These are phyloP conservation scores for Phylloscopus collybita DNA, from an alignment of 2,797 vertebrate species.

Conservation along the genomic window DNA sequence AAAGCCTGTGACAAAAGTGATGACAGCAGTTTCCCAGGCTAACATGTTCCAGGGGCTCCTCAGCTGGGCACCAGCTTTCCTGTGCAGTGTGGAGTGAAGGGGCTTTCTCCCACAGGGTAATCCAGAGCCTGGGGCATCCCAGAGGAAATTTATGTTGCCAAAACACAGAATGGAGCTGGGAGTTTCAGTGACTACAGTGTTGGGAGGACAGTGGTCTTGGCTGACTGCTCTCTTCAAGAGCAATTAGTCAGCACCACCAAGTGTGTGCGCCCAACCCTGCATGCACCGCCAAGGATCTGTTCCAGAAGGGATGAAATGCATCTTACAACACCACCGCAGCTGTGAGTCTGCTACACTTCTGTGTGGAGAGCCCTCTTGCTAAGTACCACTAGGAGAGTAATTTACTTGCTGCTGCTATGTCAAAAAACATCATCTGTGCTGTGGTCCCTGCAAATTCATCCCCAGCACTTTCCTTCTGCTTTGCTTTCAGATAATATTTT, in stretches of 20 bases:
- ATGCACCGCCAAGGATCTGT: background rate
- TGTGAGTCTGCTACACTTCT: background rate
- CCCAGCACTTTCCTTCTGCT: constrained; percentile 4
- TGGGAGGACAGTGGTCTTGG: background rate
- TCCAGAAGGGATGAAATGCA: background rate
- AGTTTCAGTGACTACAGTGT: background rate
- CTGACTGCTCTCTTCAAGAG: background rate
- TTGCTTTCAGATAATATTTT: background rate
- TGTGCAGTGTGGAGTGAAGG: background rate
- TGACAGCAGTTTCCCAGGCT: background rate
- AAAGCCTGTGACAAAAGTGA: background rate
- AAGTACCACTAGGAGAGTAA: background rate
- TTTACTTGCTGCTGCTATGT: background rate
- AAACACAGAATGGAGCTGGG: background rate
- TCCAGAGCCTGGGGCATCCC: background rate
- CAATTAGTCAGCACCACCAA: background rate
- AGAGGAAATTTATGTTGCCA: background rate
- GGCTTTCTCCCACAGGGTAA: background rate
- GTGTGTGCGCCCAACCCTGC: rapidly evolving
- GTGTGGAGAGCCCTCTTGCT: background rate
- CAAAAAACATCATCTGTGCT: background rate
- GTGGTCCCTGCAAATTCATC: background rate
- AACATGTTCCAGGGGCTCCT: background rate
- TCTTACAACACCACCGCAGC: background rate
- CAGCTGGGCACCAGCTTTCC: background rate